phyloP scores from a whole-genome alignment of 2,113 vertebrate species.

The Dissostichus mawsoni region DNA sequence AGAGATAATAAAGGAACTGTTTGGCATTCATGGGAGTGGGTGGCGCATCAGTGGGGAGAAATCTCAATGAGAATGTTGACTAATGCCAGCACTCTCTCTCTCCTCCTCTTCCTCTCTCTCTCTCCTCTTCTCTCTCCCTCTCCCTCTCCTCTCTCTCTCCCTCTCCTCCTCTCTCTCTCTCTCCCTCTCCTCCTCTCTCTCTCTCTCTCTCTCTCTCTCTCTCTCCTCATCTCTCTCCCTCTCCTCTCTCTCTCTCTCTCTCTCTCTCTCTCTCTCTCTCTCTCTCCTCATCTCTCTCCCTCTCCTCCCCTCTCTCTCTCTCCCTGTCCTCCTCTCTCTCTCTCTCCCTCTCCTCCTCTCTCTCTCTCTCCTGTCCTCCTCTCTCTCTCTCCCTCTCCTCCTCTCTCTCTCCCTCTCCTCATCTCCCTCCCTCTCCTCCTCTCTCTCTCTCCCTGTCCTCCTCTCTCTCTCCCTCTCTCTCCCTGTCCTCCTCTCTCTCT shows the following conservation, averaged over 20 bases:
- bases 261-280: too few species aligned
- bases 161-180: neutral
- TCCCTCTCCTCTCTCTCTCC: neutral
- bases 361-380: neutral
- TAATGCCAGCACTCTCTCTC: conserved; percentile 40
- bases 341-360: neutral
- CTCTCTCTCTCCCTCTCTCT: neutral
- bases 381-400: conserved; percentile 1
- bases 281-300: too few species aligned
- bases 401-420: neutral
- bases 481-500: neutral
- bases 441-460: conserved; percentile 9
- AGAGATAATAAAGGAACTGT: conserved; percentile 82
- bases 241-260: too few species aligned
- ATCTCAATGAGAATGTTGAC: conserved; percentile 67
- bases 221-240: too few species aligned
- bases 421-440: neutral
- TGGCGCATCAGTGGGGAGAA: conserved; percentile 74
- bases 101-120: neutral
- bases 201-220: too few species aligned
- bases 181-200: too few species aligned
- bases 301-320: neutral
- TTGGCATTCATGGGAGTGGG: conserved; percentile 82
- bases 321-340: conserved; percentile 1
- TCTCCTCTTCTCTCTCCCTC: neutral